Evolutionary conservation across 2,888 invertebrate genomes (phyloP), one percentile per base, ranked within the genome.

Genomic region (Caenorhabditis sinica): DNA sequence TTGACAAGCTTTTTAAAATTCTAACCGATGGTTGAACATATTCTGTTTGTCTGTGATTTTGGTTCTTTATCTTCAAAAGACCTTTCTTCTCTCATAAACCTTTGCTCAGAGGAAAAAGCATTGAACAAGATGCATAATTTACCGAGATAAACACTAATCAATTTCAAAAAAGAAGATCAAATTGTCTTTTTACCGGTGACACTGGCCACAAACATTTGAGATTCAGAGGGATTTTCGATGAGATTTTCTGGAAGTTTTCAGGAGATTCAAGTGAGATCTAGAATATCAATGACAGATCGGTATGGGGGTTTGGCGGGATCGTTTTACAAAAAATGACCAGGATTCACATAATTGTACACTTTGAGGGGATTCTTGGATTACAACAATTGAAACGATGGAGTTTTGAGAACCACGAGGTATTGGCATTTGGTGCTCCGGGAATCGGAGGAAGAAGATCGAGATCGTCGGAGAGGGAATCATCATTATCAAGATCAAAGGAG

Each of bases 381-480:
- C 88, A 88, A 43, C 88, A 89, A 51, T 83, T 83, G 49, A 87
- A 74, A 17, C 66, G 60, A 36, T 85, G 85, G 4, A 88, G 71
- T 66, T 82, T 83, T 36, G 77, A 40, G 9, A 28, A 49, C 45
- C 61, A 82, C 6, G 81, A 75, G 25, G 69, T 68, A 40, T 76
- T 84, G 25, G 85, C 75, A 56, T 80, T 87, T 3, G 88, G 85
- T 20, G 87, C 85, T 13, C 87, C 88, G n/a, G 90, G 85, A 33
- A 90, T 83, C 13, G 90, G 90, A n/a, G 91, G 91, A 17, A 91
- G 81, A 11, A 91, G 88, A 66, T 91, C 91, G 25, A 91, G 83
- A 60, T 90, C 90, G 61, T 91, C 91, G 28, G 87, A 87, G 20
- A 89, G 85, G 20, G 88, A 88, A 69, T 92, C 92, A 23, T 74